These are phyloP conservation scores for Myopa testacea DNA, from an alignment of 2,888 invertebrate genomes.

Conservation along the genomic window DNA sequence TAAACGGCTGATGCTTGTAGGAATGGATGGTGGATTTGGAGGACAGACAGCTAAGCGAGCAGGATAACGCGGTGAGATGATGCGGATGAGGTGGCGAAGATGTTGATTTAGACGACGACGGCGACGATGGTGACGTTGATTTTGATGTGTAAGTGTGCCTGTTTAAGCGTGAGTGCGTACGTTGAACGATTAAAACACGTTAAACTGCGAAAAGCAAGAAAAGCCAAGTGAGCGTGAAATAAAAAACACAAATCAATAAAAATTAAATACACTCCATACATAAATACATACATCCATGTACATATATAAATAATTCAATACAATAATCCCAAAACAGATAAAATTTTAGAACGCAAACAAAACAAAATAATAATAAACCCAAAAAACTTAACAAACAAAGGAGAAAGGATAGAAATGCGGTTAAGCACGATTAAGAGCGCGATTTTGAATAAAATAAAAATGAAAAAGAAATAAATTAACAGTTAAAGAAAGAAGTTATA, in stretches of 20 bases:
- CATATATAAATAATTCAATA: background rate
- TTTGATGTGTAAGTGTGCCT: slow-evolving; percentile 19
- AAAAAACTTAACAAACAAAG: background rate
- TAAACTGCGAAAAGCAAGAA: slow-evolving; percentile 37
- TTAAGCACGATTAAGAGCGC: background rate
- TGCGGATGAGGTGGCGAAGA: slow-evolving; percentile 35
- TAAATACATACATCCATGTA: background rate
- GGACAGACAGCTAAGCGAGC: slow-evolving; percentile 1
- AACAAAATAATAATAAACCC: background rate
- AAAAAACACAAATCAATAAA: slow-evolving; percentile 8
- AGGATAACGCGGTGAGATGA: background rate
- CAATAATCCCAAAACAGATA: background rate
- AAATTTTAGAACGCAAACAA: background rate
- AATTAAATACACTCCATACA: background rate
- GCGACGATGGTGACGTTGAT: slow-evolving; percentile 33
- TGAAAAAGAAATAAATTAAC: background rate
- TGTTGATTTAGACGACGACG: slow-evolving; percentile 31
- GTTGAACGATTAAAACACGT: slow-evolving; percentile 26
- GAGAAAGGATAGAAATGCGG: background rate
- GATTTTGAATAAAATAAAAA: background rate
- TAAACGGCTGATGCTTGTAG: background rate
- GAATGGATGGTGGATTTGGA: slow-evolving; percentile 4
- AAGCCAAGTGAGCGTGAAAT: slow-evolving; percentile 27
- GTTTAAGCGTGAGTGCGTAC: slow-evolving; percentile 15
- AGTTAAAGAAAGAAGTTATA: background rate